Evolutionary conservation across 2,888 invertebrate species (phyloP).

Genomic region (Gibbula magus): DNA sequence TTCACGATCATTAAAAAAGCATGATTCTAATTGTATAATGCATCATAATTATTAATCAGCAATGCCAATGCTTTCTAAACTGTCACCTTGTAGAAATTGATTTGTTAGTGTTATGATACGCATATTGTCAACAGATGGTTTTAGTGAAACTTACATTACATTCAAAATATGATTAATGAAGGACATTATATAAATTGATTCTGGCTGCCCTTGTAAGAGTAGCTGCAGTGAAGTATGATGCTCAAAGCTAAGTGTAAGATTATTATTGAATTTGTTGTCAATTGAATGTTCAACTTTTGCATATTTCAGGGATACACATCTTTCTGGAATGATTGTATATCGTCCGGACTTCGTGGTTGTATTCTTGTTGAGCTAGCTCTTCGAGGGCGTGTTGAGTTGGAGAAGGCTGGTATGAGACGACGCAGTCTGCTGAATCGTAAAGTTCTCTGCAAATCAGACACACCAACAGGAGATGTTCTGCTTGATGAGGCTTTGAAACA

Average conservation of each 20-base stretch:
- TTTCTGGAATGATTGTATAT: slow-evolving; percentile 99
- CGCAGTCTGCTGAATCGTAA: slow-evolving; percentile 91
- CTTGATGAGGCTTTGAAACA: slow-evolving; percentile 93
- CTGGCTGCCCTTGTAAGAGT: not conserved
- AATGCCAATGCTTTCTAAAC: no score
- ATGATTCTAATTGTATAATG: no score
- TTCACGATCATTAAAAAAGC: no score
- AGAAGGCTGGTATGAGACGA: slow-evolving; percentile 94
- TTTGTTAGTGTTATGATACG: no score
- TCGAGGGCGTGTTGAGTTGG: slow-evolving; percentile 95
- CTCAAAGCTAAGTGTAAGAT: not conserved
- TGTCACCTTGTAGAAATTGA: no score
- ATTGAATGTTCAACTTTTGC: not conserved
- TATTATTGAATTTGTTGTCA: not conserved
- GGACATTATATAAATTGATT: not conserved
- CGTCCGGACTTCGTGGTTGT: slow-evolving; percentile 97
- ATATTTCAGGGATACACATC: slow-evolving; percentile 79
- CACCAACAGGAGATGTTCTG: slow-evolving; percentile 97
- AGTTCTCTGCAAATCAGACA: slow-evolving; percentile 84
- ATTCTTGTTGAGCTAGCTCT: slow-evolving; percentile 97
- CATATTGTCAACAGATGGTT: no score
- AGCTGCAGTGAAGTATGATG: not conserved
- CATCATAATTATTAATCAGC: no score
- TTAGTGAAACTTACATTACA: no score
- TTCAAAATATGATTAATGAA: no score